Evolutionary conservation across 2,113 vertebrate genomes (phyloP), one percentile per base, ranked within the genome.

Genomic region (Casuarius casuarius): DNA sequence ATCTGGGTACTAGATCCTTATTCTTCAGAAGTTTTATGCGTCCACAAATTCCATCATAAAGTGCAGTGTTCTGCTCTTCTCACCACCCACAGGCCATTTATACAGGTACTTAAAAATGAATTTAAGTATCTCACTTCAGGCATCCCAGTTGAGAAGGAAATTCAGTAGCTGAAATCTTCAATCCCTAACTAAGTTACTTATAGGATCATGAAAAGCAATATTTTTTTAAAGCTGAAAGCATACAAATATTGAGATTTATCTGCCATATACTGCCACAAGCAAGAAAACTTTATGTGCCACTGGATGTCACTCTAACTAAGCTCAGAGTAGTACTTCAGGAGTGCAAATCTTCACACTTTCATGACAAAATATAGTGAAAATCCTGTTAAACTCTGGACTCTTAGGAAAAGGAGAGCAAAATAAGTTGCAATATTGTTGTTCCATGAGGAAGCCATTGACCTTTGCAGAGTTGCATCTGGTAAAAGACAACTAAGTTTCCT

Each of bases 241-340:
- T 31, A 16, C 7, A 56, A 31, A 22, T 0, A 25, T 21, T 54
- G 40, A n/a, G 9, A 20, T 72, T 84, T 26, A 40, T n/a, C 49
- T 42, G 77, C 35, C 11, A 4, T 5, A 0, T 40, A 35, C 19
- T 90, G 49, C 71, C 38, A 67, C 66, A 13, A 33, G n/a, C 25
- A 70, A 7, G 66, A 59, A 33, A 49, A 12, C 15, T 62, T 49
- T 2, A 15, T 51, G 0, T 42, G 54, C 95, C 96, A 94, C 95
- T 94, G 94, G 96, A 77, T 97, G 96, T 92, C 95, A 74, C 74
- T 74, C 21, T 92, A 87, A 74, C 84, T 93, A 96, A 91, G 63
- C 87, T 73, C 71, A 58, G 71, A 91, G 29, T 12, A 3, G 33
- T 11, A 3, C 28, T 68, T 25, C n/a, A 49, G 38, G 46, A 79